These are phyloP conservation scores for Eupithecia vulgata DNA, from an alignment of 2,888 invertebrate genomes.

Conservation along the genomic window DNA sequence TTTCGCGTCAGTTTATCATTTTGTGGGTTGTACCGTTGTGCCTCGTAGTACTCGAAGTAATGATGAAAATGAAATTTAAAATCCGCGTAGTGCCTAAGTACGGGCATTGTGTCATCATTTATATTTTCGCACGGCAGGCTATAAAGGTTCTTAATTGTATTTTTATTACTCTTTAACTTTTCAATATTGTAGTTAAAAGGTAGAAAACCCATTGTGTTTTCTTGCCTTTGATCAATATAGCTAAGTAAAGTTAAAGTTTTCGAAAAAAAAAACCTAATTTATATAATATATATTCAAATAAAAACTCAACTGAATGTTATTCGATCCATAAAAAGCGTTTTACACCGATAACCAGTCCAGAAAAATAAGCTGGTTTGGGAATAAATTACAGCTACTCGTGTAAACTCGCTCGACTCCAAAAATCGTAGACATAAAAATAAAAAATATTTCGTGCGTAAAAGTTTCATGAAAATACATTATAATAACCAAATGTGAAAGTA, in stretches of 20 bases:
- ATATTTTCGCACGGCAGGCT: neutral
- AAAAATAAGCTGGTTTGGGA: neutral
- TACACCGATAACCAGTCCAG: neutral
- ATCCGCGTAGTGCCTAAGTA: neutral
- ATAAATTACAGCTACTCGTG: neutral
- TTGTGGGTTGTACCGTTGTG: slow-evolving; percentile 48
- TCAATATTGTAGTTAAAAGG: neutral
- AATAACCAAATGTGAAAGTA: no score
- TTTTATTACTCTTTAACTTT: neutral
- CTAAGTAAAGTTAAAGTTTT: neutral
- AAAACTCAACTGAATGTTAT: neutral
- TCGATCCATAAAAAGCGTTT: neutral
- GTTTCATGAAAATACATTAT: neutral
- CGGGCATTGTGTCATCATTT: neutral
- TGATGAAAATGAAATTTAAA: neutral
- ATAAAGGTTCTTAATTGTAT: neutral
- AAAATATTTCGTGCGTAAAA: neutral
- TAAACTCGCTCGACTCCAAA: neutral
- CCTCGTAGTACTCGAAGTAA: neutral
- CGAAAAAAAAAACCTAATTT: neutral
- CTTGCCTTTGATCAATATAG: neutral
- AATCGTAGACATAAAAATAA: neutral
- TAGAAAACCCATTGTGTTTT: neutral
- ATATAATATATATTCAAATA: neutral
- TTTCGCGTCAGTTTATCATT: slow-evolving; percentile 69